These are phyloP conservation scores for Epizoanthus rinbou DNA, from an alignment of 92 coral and sea anemone species.

Conservation along the genomic window DNA sequence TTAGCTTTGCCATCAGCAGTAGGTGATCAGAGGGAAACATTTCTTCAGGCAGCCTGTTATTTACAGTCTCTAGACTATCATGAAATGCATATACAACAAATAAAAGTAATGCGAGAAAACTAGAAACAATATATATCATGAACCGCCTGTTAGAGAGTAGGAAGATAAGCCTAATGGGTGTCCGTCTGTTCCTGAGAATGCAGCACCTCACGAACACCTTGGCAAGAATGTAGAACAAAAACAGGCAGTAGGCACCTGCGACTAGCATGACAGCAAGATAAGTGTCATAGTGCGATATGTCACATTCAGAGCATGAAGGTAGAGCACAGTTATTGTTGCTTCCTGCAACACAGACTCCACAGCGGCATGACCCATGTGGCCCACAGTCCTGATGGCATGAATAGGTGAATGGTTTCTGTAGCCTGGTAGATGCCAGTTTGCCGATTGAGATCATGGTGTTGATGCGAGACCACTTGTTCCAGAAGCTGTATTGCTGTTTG, in stretches of 20 bases:
- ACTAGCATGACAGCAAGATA: slow-evolving; percentile 2
- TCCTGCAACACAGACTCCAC: slow-evolving; percentile 93
- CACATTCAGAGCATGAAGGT: slow-evolving; percentile 83
- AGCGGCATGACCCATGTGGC: slow-evolving; percentile 99
- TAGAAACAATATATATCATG: slow-evolving; percentile 38
- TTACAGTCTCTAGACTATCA: slow-evolving; percentile 75
- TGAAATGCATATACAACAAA: slow-evolving; percentile 62
- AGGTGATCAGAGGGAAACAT: slow-evolving; percentile 94
- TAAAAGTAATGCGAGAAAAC: slow-evolving; percentile 51
- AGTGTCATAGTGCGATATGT: slow-evolving; percentile 73
- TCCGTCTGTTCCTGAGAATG: slow-evolving; percentile 52
- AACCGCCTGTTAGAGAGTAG: slow-evolving; percentile 61
- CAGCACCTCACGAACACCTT: slow-evolving; percentile 46
- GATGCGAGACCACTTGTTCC: slow-evolving; percentile 77
- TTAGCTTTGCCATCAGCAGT: slow-evolving; percentile 73
- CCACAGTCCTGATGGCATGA: slow-evolving; percentile 96
- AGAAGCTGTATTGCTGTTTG: slow-evolving; percentile 72
- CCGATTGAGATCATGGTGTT: slow-evolving; percentile 69
- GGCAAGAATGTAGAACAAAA: slow-evolving; percentile 56
- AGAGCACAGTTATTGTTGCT: slow-evolving; percentile 84
- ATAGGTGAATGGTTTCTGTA: slow-evolving; percentile 55
- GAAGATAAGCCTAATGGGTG: slow-evolving; percentile 50
- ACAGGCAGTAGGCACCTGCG: slow-evolving; percentile 22
- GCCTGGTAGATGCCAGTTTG: slow-evolving; percentile 49
- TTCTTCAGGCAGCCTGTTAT: slow-evolving; percentile 80